phyloP scores from a whole-genome alignment of 2,113 vertebrate species.

The Chaetodon auriga region DNA sequence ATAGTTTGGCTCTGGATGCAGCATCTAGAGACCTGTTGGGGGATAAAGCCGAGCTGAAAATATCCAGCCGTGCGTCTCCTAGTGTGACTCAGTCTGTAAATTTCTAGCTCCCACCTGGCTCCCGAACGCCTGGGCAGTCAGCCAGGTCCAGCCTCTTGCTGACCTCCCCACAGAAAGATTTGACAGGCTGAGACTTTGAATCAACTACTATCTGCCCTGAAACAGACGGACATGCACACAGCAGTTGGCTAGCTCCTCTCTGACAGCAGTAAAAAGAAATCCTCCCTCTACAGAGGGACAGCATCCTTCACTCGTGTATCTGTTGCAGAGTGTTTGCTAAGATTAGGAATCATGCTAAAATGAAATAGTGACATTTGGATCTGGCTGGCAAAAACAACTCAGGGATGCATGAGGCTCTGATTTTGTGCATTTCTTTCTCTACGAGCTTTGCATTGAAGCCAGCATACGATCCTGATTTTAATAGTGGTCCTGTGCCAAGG shows the following conservation, averaged over 20 bases:
- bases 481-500: neutral
- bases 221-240: slow-evolving; percentile 28
- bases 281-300: neutral
- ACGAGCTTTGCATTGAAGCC: neutral
- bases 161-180: slow-evolving; percentile 36
- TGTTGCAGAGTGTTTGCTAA: neutral
- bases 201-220: slow-evolving; percentile 50
- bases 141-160: slow-evolving; percentile 41
- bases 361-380: neutral
- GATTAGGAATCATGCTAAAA: neutral
- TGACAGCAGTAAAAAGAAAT: slow-evolving; percentile 45
- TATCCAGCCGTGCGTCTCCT: slow-evolving; percentile 1
- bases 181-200: slow-evolving; percentile 54
- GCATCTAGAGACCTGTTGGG: neutral
- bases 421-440: neutral
- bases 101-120: slow-evolving; percentile 27
- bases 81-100: slow-evolving; percentile 24
- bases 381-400: neutral
- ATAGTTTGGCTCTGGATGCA: slow-evolving; percentile 4
- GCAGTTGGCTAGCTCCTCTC: slow-evolving; percentile 3
- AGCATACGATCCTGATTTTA: neutral
- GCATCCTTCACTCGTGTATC: slow-evolving; percentile 19
- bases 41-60: neutral
- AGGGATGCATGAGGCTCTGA: neutral
- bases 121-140: slow-evolving; percentile 19